phyloP scores from a whole-genome alignment of 2,797 vertebrate genomes.

The Rhinophrynus dorsalis region DNA sequence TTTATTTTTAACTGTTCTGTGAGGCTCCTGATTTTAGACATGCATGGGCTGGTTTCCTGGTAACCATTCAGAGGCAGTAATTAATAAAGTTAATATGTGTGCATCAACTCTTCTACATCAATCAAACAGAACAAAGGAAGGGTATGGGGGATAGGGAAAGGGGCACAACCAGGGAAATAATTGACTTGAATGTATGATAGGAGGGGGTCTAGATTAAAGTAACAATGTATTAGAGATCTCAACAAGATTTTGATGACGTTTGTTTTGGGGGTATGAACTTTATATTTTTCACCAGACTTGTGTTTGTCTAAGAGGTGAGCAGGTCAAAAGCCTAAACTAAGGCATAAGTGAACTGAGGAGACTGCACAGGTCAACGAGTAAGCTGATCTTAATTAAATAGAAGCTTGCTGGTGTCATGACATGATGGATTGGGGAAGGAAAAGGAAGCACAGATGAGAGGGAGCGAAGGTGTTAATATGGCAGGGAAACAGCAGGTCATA shows the following conservation, averaged over 20 bases:
- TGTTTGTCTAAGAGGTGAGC: conserved; percentile 21
- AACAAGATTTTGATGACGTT: not conserved
- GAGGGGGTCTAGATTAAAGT: not conserved
- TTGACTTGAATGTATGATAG: not conserved
- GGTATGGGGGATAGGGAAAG: not conserved
- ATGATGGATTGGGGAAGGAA: no score
- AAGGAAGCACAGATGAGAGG: no score
- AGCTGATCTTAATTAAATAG: conserved; percentile 21
- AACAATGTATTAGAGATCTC: not conserved
- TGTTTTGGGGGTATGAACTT: conserved; percentile 9
- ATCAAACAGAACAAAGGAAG: conserved; percentile 18
- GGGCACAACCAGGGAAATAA: not conserved
- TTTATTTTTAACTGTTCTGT: conserved; percentile 23
- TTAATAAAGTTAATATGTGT: conserved; percentile 37
- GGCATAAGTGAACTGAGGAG: conserved; percentile 1
- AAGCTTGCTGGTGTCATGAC: not conserved
- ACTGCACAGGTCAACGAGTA: conserved; percentile 16
- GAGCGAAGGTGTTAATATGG: no score
- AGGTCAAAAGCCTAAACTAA: conserved; percentile 14
- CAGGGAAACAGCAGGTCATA: no score
- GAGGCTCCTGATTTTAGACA: conserved; percentile 32
- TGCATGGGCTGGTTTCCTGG: conserved; percentile 29
- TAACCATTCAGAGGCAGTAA: conserved; percentile 24
- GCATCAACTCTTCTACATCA: conserved; percentile 21
- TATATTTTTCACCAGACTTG: not conserved